phyloP scores from a whole-genome alignment of 2,888 invertebrate genomes.

The Drosophila subquinaria region DNA sequence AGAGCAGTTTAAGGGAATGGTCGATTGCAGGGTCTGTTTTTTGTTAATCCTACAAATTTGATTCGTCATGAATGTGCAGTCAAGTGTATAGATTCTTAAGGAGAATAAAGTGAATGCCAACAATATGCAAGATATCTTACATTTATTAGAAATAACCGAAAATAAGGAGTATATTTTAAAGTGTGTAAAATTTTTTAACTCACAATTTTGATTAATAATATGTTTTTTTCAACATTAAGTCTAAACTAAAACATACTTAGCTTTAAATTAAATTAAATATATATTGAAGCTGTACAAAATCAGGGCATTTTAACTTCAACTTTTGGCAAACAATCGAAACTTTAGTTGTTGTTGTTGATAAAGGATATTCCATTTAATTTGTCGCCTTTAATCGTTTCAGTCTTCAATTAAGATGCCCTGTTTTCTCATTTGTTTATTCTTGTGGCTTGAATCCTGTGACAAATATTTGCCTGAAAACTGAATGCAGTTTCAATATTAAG shows the following conservation, averaged over 20 bases:
- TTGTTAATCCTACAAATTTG: not conserved
- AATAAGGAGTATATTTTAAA: too few species aligned
- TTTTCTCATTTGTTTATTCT: not conserved
- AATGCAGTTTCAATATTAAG: not conserved
- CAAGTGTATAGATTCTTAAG: constrained; percentile 1
- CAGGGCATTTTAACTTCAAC: too few species aligned
- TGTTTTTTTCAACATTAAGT: too few species aligned
- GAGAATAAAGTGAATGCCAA: not conserved
- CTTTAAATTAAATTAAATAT: too few species aligned
- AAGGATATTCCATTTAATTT: not conserved
- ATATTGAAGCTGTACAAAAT: too few species aligned
- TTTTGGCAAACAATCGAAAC: too few species aligned
- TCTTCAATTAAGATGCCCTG: not conserved
- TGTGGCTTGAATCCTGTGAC: not conserved
- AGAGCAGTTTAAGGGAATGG: not conserved
- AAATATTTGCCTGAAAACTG: not conserved
- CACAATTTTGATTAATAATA: too few species aligned
- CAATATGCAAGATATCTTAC: not conserved
- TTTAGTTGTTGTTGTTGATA: not conserved
- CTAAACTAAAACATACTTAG: too few species aligned
- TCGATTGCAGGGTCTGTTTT: constrained; percentile 2
- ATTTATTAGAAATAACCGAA: not conserved
- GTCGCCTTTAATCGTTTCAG: not conserved
- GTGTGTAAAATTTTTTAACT: too few species aligned
- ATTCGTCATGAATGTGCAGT: constrained; percentile 21